Conservation (phyloP, 2,113 vertebrate species). For the Hemiscyllium ocellatum region DNA sequence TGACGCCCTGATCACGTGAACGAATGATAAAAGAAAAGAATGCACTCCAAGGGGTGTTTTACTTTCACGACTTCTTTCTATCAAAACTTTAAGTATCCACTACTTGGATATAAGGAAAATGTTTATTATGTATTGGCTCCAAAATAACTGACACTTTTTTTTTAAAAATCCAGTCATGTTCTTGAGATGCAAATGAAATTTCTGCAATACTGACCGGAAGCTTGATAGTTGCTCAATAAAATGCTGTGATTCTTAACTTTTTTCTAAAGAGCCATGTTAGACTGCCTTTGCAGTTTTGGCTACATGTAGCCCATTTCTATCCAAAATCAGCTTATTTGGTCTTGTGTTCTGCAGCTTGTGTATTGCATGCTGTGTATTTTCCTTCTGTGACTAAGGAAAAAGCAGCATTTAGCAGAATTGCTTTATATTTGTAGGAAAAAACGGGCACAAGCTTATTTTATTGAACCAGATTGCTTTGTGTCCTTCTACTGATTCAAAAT, state of each 20-base stretch:
- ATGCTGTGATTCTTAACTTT: not conserved
- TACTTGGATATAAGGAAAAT: not conserved
- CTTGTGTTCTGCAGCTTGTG: not conserved
- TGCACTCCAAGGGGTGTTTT: not conserved
- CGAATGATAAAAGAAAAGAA: not conserved
- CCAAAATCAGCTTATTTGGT: not conserved
- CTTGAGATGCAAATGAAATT: not conserved
- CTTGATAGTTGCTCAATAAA: conserved; percentile 19
- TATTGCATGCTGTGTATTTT: not conserved
- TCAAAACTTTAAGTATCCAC: not conserved
- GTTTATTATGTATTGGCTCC: not conserved
- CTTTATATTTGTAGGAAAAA: not conserved
- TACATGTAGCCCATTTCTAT: not conserved
- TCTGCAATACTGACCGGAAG: not conserved
- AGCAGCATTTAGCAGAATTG: not conserved
- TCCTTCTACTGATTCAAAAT: not conserved
- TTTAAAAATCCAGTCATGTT: not conserved
- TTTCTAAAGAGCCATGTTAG: too few species aligned
- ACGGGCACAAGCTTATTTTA: not conserved
- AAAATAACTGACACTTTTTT: not conserved
- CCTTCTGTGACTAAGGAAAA: not conserved
- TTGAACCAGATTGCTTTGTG: not conserved
- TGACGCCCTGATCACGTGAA: too few species aligned
- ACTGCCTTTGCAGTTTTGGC: not conserved
- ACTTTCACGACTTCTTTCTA: not conserved